Evolutionary conservation across 2,888 invertebrate genomes (phyloP).

Genomic region (Epinotia ramella): DNA sequence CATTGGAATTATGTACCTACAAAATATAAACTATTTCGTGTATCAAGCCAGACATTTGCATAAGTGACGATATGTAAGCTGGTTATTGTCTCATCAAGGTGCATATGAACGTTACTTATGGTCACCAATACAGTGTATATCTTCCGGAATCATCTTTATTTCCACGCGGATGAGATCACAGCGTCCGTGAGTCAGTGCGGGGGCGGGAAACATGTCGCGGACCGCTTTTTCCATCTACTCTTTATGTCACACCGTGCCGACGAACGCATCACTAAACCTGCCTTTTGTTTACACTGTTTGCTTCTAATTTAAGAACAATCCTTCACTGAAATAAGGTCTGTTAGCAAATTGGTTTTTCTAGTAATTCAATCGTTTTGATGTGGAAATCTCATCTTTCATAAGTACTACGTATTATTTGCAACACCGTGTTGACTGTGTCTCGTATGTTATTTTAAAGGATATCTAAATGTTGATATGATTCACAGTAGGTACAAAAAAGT

Average conservation of each 20-base stretch:
- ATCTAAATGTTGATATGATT: constrained; percentile 33
- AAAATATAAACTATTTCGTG: too few species aligned
- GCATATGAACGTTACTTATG: not conserved
- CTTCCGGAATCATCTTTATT: constrained; percentile 48
- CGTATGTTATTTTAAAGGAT: constrained; percentile 7
- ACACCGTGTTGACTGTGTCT: constrained; percentile 18
- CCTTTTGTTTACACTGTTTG: not conserved
- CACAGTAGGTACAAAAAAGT: constrained; percentile 3
- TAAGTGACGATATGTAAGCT: not conserved
- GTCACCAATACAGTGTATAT: not conserved
- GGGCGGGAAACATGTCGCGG: constrained; percentile 51
- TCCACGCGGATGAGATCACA: constrained; percentile 51
- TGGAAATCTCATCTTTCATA: not conserved
- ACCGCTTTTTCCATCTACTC: constrained; percentile 30
- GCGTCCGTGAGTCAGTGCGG: constrained; percentile 52
- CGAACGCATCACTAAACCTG: not conserved
- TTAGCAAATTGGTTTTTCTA: not conserved
- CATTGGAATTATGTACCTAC: too few species aligned
- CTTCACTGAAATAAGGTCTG: not conserved
- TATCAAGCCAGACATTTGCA: not conserved
- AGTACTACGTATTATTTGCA: not conserved
- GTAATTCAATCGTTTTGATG: not conserved
- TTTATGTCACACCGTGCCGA: constrained; percentile 40
- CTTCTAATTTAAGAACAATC: not conserved
- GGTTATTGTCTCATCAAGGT: not conserved